phyloP scores from a whole-genome alignment of 2,888 invertebrate species.

The Cantharis nigra region DNA sequence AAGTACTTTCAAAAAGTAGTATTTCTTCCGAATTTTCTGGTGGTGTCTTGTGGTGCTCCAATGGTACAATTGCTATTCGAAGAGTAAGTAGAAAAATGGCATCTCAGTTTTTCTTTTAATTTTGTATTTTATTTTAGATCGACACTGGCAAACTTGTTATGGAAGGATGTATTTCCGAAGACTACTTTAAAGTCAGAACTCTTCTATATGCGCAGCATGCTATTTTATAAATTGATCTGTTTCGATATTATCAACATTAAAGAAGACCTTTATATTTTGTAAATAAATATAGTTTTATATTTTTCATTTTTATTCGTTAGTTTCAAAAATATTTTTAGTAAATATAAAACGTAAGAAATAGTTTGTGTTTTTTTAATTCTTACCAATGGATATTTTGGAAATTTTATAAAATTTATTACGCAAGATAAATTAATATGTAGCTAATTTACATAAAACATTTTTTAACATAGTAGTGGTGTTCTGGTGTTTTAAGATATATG shows the following conservation, averaged over 20 bases:
- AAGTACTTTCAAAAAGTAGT: slow-evolving; percentile 73
- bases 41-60: slow-evolving; percentile 93
- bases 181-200: slow-evolving; percentile 92
- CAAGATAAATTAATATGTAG: too few relatives aligned
- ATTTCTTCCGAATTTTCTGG: slow-evolving; percentile 86
- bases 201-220: slow-evolving; percentile 96
- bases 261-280: not conserved
- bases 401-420: too few relatives aligned
- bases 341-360: not conserved
- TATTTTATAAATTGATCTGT: slow-evolving; percentile 64
- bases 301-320: not conserved
- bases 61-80: slow-evolving; percentile 85
- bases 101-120: not conserved
- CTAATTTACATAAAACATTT: too few relatives aligned
- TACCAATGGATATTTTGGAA: not conserved
- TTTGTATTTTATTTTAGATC: slow-evolving; percentile 64
- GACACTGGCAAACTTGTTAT: slow-evolving; percentile 91
- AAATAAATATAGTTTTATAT: not conserved
- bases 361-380: not conserved
- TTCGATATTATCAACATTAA: not conserved
- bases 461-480: too few relatives aligned
- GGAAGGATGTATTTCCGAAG: slow-evolving; percentile 92
- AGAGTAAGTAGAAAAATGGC: slow-evolving; percentile 63
- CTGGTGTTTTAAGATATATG: too few relatives aligned
- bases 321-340: not conserved